Evolutionary conservation across 1,140 invertebrate species (phyloP), one percentile per base, ranked within the genome.

Genomic region (Whitmania pigra): DNA sequence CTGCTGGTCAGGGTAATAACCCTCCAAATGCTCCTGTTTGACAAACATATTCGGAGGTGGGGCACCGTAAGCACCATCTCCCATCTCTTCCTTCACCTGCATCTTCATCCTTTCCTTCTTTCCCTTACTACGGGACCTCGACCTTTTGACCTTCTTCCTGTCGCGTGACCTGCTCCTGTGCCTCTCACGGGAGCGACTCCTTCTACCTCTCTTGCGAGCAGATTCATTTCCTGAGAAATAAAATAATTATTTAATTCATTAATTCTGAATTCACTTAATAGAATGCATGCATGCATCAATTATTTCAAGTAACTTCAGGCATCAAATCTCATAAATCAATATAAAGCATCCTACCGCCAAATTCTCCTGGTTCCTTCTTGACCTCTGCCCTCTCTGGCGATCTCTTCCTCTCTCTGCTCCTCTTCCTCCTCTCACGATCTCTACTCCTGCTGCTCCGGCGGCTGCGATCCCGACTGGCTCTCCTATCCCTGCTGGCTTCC

Each of bases 91-190:
- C 31, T 72, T 72, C n/a, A 72, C 60, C n/a, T 66, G 60, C 36
- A 31, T 40, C 53, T 27, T 71, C 53, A 20, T 55, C 53, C 29
- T 54, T 54, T 54, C 69, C 53, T 53, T 71, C 69, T 27, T 27
- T 36, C 9, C 31, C 22, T 55, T 71, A 53, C 20, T 18, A n/a
- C n/a, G 57, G 22, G 60, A 57, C 27, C 40, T 29, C 29, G 60
- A 40, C 57, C 40, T 72, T 36, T 67, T 43, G 36, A 36, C n/a
- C 27, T 71, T 31, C 70, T 71, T 53, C 73, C 71, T 43, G 66
- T 69, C 22, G 17, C 85, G 85, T 73, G 79, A 75, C 60, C 76
- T 75, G 29, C 74, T 73, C 22, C 78, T 73, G 49, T 78, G 77
- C 22, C 78, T 74, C 2, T 78, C 76, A 36, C 71, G 71, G 22